phyloP scores from a whole-genome alignment of 2,797 vertebrate genomes.

The Amphiprion clarkii region DNA sequence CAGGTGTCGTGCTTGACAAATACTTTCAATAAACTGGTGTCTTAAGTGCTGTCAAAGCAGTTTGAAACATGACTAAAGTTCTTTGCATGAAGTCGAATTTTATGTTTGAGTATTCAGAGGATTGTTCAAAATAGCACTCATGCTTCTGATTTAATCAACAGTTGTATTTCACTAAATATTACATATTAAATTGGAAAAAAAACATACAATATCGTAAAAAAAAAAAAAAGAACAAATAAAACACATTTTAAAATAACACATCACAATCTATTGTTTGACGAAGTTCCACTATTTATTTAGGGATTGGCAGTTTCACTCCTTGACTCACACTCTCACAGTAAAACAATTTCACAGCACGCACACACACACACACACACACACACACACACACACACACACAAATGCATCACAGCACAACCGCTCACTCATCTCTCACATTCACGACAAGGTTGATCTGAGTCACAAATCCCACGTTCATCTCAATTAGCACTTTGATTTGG shows the following conservation, averaged over 20 bases:
- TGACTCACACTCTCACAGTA: conserved; percentile 33
- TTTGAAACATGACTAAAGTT: conserved; percentile 61
- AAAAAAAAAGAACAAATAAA: conserved; percentile 24
- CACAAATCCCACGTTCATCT: conserved; percentile 79
- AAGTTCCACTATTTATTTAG: conserved; percentile 52
- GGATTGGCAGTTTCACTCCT: conserved; percentile 41
- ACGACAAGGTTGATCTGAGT: conserved; percentile 78
- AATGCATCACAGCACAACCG: conserved; percentile 32
- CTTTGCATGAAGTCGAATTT: conserved; percentile 42
- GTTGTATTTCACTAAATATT: conserved; percentile 30
- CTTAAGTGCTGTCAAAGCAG: conserved; percentile 60
- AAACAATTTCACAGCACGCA: conserved; percentile 33
- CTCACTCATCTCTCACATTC: conserved; percentile 63
- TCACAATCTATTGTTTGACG: conserved; percentile 40
- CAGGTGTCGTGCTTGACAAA: conserved; percentile 73
- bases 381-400: conserved; percentile 27
- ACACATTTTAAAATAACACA: conserved; percentile 42
- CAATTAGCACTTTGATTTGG: conserved; percentile 82
- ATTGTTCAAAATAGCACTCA: conserved; percentile 45
- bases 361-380: conserved; percentile 15
- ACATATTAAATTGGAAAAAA: conserved; percentile 29
- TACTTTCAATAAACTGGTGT: conserved; percentile 70
- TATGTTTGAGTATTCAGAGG: conserved; percentile 1
- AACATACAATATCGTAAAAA: conserved; percentile 25
- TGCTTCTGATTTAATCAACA: conserved; percentile 72